phyloP scores from a whole-genome alignment of 2,113 vertebrate species.

The Hippocampus abdominalis region DNA sequence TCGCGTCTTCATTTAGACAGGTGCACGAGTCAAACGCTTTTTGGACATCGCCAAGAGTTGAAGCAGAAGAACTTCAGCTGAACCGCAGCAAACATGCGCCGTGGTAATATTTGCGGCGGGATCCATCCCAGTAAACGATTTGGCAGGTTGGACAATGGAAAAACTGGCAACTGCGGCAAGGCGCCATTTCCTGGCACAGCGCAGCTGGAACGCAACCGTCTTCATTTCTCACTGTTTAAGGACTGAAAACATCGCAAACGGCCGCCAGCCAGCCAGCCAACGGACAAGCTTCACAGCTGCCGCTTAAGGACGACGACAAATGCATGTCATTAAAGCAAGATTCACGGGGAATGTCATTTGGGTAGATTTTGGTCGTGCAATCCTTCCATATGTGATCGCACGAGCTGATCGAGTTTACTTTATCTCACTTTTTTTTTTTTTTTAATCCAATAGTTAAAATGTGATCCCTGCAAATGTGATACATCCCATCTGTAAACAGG shows the following conservation, averaged over 20 bases:
- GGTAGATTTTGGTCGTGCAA: neutral
- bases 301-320: slow-evolving; percentile 49
- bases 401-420: slow-evolving; percentile 2
- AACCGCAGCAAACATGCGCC: slow-evolving; percentile 20
- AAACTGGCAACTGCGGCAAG: slow-evolving; percentile 19
- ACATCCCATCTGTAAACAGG: slow-evolving; percentile 37
- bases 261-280: slow-evolving; percentile 56
- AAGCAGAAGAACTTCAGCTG: slow-evolving; percentile 8
- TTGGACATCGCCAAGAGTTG: neutral
- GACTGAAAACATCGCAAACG: slow-evolving; percentile 58
- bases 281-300: slow-evolving; percentile 47
- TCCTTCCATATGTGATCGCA: too few species aligned
- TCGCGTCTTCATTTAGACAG: neutral
- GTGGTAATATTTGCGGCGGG: slow-evolving; percentile 21
- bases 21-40: neutral
- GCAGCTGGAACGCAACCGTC: slow-evolving; percentile 38
- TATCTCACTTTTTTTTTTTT: neutral
- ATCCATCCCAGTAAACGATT: slow-evolving; percentile 15
- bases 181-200: slow-evolving; percentile 37
- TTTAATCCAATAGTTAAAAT: too few species aligned
- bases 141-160: slow-evolving; percentile 23
- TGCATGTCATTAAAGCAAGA: slow-evolving; percentile 4
- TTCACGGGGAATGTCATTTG: neutral
- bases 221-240: slow-evolving; percentile 46
- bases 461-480: too few species aligned